Base-by-base conservation (phyloP, 2,797 vertebrate species). In the Chiroxiphia lanceolata region DNA sequence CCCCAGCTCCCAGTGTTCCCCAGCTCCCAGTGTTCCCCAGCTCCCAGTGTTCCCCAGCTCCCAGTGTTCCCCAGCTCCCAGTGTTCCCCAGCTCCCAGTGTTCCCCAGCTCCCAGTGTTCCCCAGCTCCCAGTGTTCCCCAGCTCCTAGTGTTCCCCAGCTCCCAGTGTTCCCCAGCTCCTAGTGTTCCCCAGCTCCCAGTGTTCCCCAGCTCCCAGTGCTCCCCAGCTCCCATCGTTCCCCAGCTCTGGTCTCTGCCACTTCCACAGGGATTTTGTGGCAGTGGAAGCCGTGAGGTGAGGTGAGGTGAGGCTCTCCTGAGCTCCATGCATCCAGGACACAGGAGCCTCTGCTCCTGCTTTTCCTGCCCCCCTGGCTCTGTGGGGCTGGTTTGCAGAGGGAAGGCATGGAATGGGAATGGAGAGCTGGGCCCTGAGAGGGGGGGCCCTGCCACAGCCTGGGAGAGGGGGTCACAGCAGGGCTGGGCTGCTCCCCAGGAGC, bases 221-320 rank as follows among this genome's bases (percentile, higher is more conserved):
- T n/a, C n/a, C n/a, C n/a, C n/a, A n/a, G n/a, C n/a, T n/a, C n/a
- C n/a, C n/a, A n/a, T n/a, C n/a, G n/a, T n/a, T n/a, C n/a, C n/a
- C n/a, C 38, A 38, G 38, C 0, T 27, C 53, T 9, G 47, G 22
- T 22, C 48, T 18, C 38, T 44, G 56, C 10, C 3, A 0, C 1
- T 3, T 12, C 72, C 54, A 1, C 48, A 26, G 45, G 50, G 21
- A 33, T 20, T n/a, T n/a, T n/a, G 33, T 22, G 54, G 51, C 29
- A 53, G 29, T 9, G 33, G 29, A 36, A 82, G 61, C 42, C 2
- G 0, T 8, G 9, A 6, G 2, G 10, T 13, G 50, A 61, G 61
- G 13, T 19, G 10, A n/a, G 51, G 15, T 8, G 13, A 42, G 61
- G 27, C 9, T 51, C 31, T 54, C 3, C 54, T 19, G 31, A 18